phyloP scores from a whole-genome alignment of 2,888 invertebrate species.

The Melanostoma mellinum region DNA sequence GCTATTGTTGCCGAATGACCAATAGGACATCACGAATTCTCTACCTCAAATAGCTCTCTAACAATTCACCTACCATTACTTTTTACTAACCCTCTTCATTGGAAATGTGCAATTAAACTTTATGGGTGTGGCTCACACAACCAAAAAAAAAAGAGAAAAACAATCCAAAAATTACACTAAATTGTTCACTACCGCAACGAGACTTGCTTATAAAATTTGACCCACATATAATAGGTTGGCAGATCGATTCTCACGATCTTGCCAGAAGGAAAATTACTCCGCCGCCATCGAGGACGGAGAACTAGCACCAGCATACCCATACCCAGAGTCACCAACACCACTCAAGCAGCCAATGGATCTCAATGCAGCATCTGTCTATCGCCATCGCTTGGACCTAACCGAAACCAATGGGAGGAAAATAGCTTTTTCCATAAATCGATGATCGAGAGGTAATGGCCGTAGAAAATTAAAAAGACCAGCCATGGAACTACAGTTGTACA shows the following conservation, averaged over 20 bases:
- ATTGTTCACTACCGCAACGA: slow-evolving; percentile 51
- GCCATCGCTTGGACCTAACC: slow-evolving; percentile 40
- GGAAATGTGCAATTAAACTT: slow-evolving; percentile 65
- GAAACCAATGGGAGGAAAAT: slow-evolving; percentile 68
- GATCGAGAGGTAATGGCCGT: slow-evolving; percentile 71
- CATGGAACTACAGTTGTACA: slow-evolving; percentile 8
- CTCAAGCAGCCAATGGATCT: slow-evolving; percentile 57
- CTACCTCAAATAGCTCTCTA: not conserved
- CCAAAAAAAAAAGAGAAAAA: slow-evolving; percentile 36
- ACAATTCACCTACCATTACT: slow-evolving; percentile 22
- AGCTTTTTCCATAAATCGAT: slow-evolving; percentile 69
- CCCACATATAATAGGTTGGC: slow-evolving; percentile 73
- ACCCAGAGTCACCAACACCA: slow-evolving; percentile 14
- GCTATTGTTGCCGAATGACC: slow-evolving; percentile 42
- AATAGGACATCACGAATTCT: slow-evolving; percentile 60
- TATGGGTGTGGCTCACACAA: slow-evolving; percentile 64
- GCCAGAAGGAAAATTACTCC: slow-evolving; percentile 57
- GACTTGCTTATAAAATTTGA: slow-evolving; percentile 67
- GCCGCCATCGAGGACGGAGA: slow-evolving; percentile 41
- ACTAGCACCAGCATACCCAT: slow-evolving; percentile 36
- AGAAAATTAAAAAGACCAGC: slow-evolving; percentile 70
- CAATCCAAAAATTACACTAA: slow-evolving; percentile 55
- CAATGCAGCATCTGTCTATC: slow-evolving; percentile 61
- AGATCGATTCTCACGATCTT: slow-evolving; percentile 73
- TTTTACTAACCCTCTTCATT: slow-evolving; percentile 21